Evolutionary conservation across 2,113 vertebrate species (phyloP).

Genomic region (Oreocharis arfaki): DNA sequence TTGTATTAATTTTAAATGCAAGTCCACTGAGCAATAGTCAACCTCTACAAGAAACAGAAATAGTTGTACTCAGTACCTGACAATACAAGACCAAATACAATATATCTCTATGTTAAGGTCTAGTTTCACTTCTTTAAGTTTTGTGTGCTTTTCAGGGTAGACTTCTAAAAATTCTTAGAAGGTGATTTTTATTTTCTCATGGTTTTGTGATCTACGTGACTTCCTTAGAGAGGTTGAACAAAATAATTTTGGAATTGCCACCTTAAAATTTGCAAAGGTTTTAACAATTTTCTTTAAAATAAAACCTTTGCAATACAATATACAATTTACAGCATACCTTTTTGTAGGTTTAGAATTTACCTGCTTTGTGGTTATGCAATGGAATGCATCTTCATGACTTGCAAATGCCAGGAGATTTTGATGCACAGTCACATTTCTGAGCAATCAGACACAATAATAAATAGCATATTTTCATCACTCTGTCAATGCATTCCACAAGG

Average conservation of each 20-base stretch:
- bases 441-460: neutral
- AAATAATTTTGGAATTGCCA: neutral
- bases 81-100: neutral
- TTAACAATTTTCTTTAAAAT: neutral
- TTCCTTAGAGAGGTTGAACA: neutral
- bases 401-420: neutral
- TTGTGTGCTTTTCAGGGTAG: neutral
- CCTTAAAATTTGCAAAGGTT: neutral
- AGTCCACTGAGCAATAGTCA: neutral
- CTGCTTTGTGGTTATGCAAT: neutral
- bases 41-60: neutral
- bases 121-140: neutral
- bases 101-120: neutral
- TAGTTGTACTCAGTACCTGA: neutral
- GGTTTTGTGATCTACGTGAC: neutral
- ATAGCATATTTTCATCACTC: neutral
- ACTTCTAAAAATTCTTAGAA: neutral
- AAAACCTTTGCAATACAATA: neutral
- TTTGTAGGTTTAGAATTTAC: neutral
- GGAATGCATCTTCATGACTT: neutral
- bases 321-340: neutral
- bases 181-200: neutral
- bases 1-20: neutral
- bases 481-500: neutral
- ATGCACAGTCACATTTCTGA: neutral